Evolutionary conservation across 2,888 invertebrate genomes (phyloP).

Genomic region (Merodon equestris): DNA sequence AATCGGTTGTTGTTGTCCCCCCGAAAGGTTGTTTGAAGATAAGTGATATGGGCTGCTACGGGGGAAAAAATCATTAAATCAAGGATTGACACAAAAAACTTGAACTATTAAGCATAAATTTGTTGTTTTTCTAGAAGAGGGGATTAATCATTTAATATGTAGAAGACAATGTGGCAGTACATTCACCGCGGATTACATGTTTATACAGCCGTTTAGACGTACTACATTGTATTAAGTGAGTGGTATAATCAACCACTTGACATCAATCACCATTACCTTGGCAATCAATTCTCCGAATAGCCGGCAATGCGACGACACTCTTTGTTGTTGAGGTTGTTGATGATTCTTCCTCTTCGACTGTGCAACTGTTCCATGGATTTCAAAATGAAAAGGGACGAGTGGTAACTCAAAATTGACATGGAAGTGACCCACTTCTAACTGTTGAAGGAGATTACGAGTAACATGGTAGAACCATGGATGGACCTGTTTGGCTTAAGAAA

Average conservation of each 20-base stretch:
- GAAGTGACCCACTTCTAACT: conserved; percentile 37
- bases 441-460: not conserved
- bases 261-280: conserved; percentile 61
- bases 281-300: conserved; percentile 45
- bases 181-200: conserved; percentile 55
- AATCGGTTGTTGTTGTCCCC: conserved; percentile 57
- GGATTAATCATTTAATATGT: too few relatives aligned
- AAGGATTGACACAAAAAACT: not conserved
- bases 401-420: conserved; percentile 56
- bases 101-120: not conserved
- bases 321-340: conserved; percentile 2
- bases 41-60: conserved; percentile 76
- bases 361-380: conserved; percentile 20
- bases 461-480: conserved; percentile 31
- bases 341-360: conserved; percentile 1
- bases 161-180: too few relatives aligned
- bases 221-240: conserved; percentile 8
- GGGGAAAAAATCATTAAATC: conserved; percentile 2
- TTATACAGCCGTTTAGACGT: conserved; percentile 25
- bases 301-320: conserved; percentile 44
- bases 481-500: conserved; percentile 28
- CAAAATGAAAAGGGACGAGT: not conserved
- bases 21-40: conserved; percentile 70
- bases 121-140: too few relatives aligned
- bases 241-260: conserved; percentile 32